A percentile compares a stretch with the other conserved stretches of the same genome.
These are phyloP conservation scores for Epicauta chinensis DNA, from an alignment of 1,140 invertebrate species.

Conservation along the genomic window DNA sequence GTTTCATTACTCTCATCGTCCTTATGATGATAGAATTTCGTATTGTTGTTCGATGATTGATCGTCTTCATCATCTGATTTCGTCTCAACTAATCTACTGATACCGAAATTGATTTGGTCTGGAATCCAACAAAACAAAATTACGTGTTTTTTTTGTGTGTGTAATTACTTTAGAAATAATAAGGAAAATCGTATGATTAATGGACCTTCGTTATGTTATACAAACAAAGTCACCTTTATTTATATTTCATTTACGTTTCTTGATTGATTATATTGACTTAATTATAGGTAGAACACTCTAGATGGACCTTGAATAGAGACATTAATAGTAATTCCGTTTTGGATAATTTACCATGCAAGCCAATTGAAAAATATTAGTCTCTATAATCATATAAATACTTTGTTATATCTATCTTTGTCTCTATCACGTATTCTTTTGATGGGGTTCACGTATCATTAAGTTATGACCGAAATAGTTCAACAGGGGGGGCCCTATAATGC, in stretches of 20 bases:
- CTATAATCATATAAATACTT: no score
- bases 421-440: constrained; percentile 31
- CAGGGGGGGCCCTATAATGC: constrained; percentile 21
- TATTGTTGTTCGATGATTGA: constrained; percentile 42
- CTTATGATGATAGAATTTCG: constrained; percentile 25
- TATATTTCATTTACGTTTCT: constrained; percentile 20
- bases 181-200: constrained; percentile 9
- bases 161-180: constrained; percentile 1
- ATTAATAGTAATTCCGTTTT: constrained; percentile 19
- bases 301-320: constrained; percentile 22
- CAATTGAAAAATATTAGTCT: constrained; percentile 17
- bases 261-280: constrained; percentile 25
- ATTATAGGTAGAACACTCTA: constrained; percentile 13
- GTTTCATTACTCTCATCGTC: constrained; percentile 30
- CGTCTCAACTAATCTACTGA: constrained; percentile 56
- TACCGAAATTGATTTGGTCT: constrained; percentile 68
- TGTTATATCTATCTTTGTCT: no score
- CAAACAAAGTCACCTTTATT: constrained; percentile 18
- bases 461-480: constrained; percentile 31
- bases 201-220: neutral
- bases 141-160: constrained; percentile 1
- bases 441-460: constrained; percentile 32
- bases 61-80: constrained; percentile 53
- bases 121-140: constrained; percentile 38
- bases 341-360: constrained; percentile 17